Base-by-base conservation (phyloP, 1,140 invertebrate genomes). In the Teleopsis dalmanni region DNA sequence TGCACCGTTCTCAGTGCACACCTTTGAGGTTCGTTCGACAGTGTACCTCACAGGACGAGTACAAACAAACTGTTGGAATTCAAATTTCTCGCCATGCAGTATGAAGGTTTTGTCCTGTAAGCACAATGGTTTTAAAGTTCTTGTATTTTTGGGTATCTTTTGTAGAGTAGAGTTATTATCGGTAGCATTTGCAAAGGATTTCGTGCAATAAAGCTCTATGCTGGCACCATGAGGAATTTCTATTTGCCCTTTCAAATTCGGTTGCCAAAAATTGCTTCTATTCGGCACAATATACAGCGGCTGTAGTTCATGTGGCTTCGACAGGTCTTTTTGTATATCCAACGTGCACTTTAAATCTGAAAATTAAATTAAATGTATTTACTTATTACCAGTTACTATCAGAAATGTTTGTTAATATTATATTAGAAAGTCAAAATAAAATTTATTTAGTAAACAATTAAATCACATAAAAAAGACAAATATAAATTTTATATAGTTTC, bases 131-230 rank as follows among this genome's bases (percentile, higher is more conserved):
- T 41, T 19, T 27, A 65, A 33, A 11, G 52, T 55, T 2, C 34
- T 36, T 3, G 23, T 50, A 4, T 27, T 22, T 22, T 27, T 43
- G 11, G 41, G 25, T 22, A 46, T 27, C n/a, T 13, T 26, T 31
- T 16, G 18, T 33, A 6, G 27, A 13, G 13, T n/a, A 33, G 19
- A 14, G 14, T 14, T 33, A 10, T 9, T 23, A 4, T 40, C 29
- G 19, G 45, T 45, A 26, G 49, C 19, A 48, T 51, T 54, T 3
- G 48, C 50, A 51, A 66, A 62, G 33, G 27, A n/a, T 7, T 46
- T 21, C 5, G 41, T 53, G 53, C 63, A 67, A 23, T 58, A 35
- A 19, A 67, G 43, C 44, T 66, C 61, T 11, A 67, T 62, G 46
- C 21, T 52, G 27, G 40, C 52, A 9, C 58, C 60, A 8, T 43